phyloP scores from a whole-genome alignment of 1,140 invertebrate genomes.

The Gerris buenoi region DNA sequence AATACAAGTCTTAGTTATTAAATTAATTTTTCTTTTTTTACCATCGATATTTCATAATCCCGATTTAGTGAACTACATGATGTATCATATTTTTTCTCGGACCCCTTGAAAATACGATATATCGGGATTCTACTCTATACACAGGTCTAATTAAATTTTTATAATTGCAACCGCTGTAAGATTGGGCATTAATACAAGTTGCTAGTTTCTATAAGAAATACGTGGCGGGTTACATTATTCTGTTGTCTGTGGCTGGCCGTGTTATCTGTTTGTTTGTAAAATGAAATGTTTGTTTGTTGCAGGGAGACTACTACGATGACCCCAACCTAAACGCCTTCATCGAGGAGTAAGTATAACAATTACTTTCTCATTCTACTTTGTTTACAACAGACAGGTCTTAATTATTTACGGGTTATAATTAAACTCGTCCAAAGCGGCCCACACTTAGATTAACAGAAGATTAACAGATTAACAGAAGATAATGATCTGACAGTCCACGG shows the following conservation, averaged over 20 bases:
- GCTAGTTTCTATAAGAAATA: background rate
- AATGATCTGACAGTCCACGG: no score
- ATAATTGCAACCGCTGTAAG: background rate
- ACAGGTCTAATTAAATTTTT: background rate
- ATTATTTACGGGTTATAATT: background rate
- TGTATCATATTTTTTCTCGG: no score
- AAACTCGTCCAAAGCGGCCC: background rate
- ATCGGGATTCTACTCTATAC: no score
- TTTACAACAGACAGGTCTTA: background rate
- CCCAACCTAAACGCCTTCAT: slow-evolving; percentile 56
- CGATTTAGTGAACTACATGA: no score
- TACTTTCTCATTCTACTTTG: slow-evolving; percentile 2
- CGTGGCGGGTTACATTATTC: background rate
- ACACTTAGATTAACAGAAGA: background rate
- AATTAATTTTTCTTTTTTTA: no score
- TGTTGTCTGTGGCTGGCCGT: background rate
- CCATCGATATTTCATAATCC: no score
- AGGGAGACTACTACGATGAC: slow-evolving; percentile 62
- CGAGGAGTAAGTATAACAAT: slow-evolving; percentile 44
- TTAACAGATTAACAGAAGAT: background rate
- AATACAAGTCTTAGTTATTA: no score
- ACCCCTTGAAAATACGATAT: no score
- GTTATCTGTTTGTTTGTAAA: background rate
- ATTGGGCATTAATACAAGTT: background rate
- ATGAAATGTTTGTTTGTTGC: slow-evolving; percentile 30